Percentiles rank a stretch among this genome's conserved stretches.
These are phyloP conservation scores for Eleginops maclovinus DNA, from an alignment of 2,113 vertebrate genomes.

Conservation along the genomic window DNA sequence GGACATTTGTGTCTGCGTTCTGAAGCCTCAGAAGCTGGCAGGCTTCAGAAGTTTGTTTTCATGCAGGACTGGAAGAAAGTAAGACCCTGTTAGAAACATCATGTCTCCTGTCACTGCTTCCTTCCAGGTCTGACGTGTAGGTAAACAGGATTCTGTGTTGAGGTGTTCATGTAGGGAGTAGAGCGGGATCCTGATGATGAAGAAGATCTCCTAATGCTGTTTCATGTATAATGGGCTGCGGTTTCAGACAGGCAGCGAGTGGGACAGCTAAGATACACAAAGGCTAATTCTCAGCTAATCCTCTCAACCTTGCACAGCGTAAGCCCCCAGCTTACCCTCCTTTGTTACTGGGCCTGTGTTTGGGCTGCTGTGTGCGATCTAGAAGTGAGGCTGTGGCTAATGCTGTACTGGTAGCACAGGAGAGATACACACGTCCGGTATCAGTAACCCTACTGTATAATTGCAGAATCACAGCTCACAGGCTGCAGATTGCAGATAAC, in stretches of 20 bases:
- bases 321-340: constrained; percentile 54
- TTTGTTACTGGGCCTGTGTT: constrained; percentile 50
- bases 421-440: constrained; percentile 48
- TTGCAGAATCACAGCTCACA: constrained; percentile 70
- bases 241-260: constrained; percentile 63
- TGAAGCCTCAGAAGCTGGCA: constrained; percentile 56
- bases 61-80: constrained; percentile 52
- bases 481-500: constrained; percentile 75
- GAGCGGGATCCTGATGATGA: constrained; percentile 29
- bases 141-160: constrained; percentile 46
- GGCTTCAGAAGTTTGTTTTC: constrained; percentile 62
- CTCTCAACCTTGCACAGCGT: constrained; percentile 50
- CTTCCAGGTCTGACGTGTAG: constrained; percentile 39
- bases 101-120: constrained; percentile 39
- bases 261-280: constrained; percentile 70
- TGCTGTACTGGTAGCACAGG: constrained; percentile 56
- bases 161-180: constrained; percentile 34
- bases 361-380: constrained; percentile 57
- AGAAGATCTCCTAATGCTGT: constrained; percentile 12
- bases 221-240: constrained; percentile 30
- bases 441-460: constrained; percentile 69
- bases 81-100: constrained; percentile 62
- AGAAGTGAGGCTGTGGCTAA: constrained; percentile 72
- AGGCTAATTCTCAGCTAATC: constrained; percentile 67
- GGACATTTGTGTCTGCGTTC: constrained; percentile 51